Evolutionary conservation across 2,113 vertebrate species (phyloP).

Genomic region (Scalopus aquaticus): DNA sequence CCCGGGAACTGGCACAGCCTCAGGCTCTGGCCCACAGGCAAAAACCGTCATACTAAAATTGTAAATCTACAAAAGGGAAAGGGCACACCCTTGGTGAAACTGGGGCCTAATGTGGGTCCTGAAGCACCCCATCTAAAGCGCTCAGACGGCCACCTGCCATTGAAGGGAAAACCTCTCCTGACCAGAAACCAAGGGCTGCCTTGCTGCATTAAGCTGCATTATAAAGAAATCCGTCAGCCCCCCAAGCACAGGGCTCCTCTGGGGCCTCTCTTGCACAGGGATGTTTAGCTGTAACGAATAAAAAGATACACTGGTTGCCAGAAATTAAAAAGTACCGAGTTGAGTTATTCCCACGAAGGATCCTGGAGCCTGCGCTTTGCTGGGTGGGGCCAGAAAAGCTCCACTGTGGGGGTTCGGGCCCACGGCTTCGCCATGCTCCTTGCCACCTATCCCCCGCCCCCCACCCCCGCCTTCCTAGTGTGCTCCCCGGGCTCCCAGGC

Average conservation of each 20-base stretch:
- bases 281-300: slow-evolving; percentile 74
- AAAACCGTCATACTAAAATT: too few relatives aligned
- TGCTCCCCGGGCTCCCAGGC: not conserved
- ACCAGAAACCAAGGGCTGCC: not conserved
- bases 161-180: not conserved
- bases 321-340: slow-evolving; percentile 50
- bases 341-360: slow-evolving; percentile 3
- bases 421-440: not conserved
- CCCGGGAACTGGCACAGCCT: not conserved
- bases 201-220: slow-evolving; percentile 7
- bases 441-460: too few relatives aligned
- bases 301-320: slow-evolving; percentile 52
- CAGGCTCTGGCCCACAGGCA: not conserved
- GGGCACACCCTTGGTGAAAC: not conserved
- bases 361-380: not conserved
- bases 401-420: not conserved
- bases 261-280: slow-evolving; percentile 3
- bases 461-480: not conserved
- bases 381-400: not conserved
- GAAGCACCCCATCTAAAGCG: not conserved
- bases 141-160: not conserved
- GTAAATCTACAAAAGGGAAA: not conserved
- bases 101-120: not conserved
- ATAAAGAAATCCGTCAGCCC: slow-evolving; percentile 57
- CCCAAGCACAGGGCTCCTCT: not conserved